phyloP scores from a whole-genome alignment of 2,888 invertebrate genomes.

The Hetaerina titia region DNA sequence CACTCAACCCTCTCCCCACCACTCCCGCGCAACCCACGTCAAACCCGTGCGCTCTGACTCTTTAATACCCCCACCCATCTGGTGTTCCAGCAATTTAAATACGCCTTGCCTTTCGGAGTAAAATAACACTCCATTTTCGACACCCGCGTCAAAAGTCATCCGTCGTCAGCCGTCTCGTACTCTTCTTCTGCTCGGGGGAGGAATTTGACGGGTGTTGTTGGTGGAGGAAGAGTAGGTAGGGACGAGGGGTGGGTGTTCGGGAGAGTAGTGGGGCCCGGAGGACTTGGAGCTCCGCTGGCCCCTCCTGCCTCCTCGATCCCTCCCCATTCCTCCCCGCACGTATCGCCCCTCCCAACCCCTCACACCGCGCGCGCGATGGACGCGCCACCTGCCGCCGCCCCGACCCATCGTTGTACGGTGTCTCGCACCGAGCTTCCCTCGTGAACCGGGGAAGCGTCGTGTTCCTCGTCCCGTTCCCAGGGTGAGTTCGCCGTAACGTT shows the following conservation, averaged over 20 bases:
- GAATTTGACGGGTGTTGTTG: not conserved
- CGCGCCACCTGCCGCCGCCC: not conserved
- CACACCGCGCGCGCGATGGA: not conserved
- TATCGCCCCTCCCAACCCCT: not conserved
- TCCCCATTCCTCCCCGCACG: not conserved
- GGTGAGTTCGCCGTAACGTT: not conserved
- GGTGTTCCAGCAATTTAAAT: not conserved
- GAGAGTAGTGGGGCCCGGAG: not conserved
- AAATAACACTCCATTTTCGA: not conserved
- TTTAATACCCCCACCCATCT: not conserved
- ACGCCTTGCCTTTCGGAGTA: not conserved
- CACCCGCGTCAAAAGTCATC: not conserved
- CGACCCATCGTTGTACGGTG: not conserved
- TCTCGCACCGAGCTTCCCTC: not conserved
- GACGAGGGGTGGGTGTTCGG: not conserved
- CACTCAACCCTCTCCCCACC: not conserved
- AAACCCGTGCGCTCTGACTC: not conserved
- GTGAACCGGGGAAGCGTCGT: not conserved
- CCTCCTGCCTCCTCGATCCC: not conserved
- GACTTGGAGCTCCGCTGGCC: not conserved
- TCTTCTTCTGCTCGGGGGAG: not conserved
- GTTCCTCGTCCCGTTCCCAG: not conserved
- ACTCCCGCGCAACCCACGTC: not conserved
- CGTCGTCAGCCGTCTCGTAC: not conserved
- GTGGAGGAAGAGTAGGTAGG: not conserved